Evolutionary conservation across 2,888 invertebrate species (phyloP), one percentile per base, ranked within the genome.

Genomic region (Pimpla rufipes): DNA sequence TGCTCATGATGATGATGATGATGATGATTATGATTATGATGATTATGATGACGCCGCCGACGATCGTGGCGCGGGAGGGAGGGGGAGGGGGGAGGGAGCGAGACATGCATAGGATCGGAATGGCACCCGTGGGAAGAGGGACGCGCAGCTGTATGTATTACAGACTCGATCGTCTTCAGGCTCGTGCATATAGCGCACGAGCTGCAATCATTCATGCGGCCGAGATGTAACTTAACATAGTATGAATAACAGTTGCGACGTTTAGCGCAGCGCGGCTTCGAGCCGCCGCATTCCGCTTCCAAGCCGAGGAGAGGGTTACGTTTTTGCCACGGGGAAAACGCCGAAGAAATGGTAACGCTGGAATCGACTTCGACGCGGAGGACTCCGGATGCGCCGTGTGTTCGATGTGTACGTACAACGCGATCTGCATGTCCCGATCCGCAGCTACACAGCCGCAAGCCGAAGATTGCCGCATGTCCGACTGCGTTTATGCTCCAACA

Each of bases 401-500:
- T 29, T 16, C 5, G 50, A 11, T 42, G 40, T 52, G 37, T 35
- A 21, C 23, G 16, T 59, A 47, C 29, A 66, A 10, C 37, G 13
- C 29, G 37, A 42, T 57, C 10, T 23, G 37, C 55, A 62, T 29
- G 47, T 70, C 62, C 2, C 70, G 40, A 62, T 62, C n/a, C n/a
- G 59, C 10, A 23, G 68, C 77, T 52, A 62, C 50, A 62, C 42
- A 73, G 79, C 83, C 67, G 45, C 67, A 29, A 66, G 67, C 23
- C 52, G 16, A 55, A 64, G 29, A 29, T 29, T 55, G 8, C 42
- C 4, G n/a, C n/a, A 45, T 29, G 66, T 47, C 42, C 57, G 35
- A 67, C 55, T 68, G n/a, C n/a, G 52, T 80, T 76, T 57, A 83
- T 80, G 77, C 77, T 52, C 84, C 74, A 75, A 81, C 84, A 81